phyloP scores from a whole-genome alignment of 2,888 invertebrate genomes.

The Mimumesa dahlbomi region DNA sequence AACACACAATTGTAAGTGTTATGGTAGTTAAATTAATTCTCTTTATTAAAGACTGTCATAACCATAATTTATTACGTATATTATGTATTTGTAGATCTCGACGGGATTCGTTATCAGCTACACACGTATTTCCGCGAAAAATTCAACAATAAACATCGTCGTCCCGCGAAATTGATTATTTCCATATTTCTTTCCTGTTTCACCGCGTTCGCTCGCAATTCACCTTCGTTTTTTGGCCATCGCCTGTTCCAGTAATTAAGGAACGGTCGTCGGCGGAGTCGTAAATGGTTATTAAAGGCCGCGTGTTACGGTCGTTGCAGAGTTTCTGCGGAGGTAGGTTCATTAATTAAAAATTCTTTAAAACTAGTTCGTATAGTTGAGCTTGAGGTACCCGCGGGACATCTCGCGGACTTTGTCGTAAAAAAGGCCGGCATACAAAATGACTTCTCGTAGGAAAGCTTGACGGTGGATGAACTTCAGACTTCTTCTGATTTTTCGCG shows the following conservation, averaged over 20 bases:
- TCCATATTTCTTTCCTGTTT: slow-evolving; percentile 15
- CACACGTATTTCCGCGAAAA: too few relatives aligned
- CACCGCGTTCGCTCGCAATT: slow-evolving; percentile 10
- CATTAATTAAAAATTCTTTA: slow-evolving; percentile 67
- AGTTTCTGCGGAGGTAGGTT: slow-evolving; percentile 41
- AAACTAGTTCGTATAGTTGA: slow-evolving; percentile 49
- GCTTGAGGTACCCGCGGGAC: slow-evolving; percentile 31
- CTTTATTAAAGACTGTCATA: too few relatives aligned
- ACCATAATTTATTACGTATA: too few relatives aligned
- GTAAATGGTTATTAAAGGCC: slow-evolving; percentile 55
- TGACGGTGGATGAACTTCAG: slow-evolving; percentile 21
- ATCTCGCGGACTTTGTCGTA: slow-evolving; percentile 21
- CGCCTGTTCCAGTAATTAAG: slow-evolving; percentile 43
- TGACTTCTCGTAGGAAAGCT: slow-evolving; percentile 19
- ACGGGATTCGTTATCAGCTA: too few relatives aligned
- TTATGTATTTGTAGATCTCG: too few relatives aligned
- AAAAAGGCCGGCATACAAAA: slow-evolving; percentile 23
- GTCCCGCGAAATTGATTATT: too few relatives aligned
- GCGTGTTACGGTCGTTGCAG: slow-evolving; percentile 43
- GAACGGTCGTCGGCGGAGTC: slow-evolving; percentile 39
- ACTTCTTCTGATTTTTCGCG: slow-evolving; percentile 13
- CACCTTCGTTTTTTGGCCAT: slow-evolving; percentile 29
- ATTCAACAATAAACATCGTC: too few relatives aligned
- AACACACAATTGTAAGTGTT: too few relatives aligned
- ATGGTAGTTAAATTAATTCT: too few relatives aligned